A percentile compares a stretch with the other conserved stretches of the same genome.
Evolutionary conservation across 2,113 vertebrate species (phyloP).

Genomic region (Morone saxatilis): DNA sequence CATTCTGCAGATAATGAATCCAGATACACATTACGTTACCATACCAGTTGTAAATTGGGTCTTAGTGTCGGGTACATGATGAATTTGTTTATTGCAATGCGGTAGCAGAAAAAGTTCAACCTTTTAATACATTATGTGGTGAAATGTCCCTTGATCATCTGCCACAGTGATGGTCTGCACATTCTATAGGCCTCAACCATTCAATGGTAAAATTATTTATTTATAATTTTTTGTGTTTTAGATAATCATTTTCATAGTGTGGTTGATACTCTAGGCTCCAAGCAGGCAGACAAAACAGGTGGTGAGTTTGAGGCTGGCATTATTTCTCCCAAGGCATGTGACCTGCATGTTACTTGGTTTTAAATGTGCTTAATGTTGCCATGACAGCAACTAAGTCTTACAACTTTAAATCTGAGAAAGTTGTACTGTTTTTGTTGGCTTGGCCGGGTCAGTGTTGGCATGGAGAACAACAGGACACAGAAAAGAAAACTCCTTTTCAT

Average conservation of each 20-base stretch:
- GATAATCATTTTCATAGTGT: not conserved
- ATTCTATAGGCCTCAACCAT: not conserved
- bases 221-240: not conserved
- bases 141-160: not conserved
- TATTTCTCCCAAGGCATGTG: constrained; percentile 16
- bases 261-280: constrained; percentile 17
- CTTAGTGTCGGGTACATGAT: not conserved
- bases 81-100: not conserved
- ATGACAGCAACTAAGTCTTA: constrained; percentile 48
- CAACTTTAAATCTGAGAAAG: constrained; percentile 38
- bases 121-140: not conserved
- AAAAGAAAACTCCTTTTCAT: not conserved
- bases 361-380: constrained; percentile 49
- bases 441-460: not conserved
- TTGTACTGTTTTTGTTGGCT: constrained; percentile 8
- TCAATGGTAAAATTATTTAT: not conserved
- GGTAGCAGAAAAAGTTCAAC: not conserved
- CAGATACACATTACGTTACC: not conserved
- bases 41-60: not conserved
- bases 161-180: not conserved
- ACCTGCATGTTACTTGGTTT: constrained; percentile 35
- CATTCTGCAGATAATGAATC: constrained; percentile 8
- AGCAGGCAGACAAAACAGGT: constrained; percentile 24
- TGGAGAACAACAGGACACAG: not conserved
- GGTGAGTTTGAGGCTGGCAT: constrained; percentile 10